phyloP scores from a whole-genome alignment of 1,140 invertebrate species.

The Drosophila albomicans region DNA sequence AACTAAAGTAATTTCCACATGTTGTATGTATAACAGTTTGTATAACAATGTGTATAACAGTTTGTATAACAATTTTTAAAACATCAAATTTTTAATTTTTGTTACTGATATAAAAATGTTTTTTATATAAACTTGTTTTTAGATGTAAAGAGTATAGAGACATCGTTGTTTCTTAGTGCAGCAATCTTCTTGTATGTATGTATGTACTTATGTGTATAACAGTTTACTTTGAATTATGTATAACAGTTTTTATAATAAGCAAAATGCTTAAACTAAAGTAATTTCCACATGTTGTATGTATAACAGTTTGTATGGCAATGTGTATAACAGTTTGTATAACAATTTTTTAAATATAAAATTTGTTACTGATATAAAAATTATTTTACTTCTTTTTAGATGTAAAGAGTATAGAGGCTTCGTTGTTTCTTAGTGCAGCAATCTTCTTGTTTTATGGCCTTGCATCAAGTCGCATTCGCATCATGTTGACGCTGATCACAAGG shows the following conservation, averaged over 20 bases:
- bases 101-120: neutral
- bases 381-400: no score
- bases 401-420: conserved; percentile 34
- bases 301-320: no score
- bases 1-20: no score
- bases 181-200: conserved; percentile 16
- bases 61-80: neutral
- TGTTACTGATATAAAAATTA: neutral
- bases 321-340: neutral
- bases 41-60: no score
- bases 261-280: no score
- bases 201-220: no score
- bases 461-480: conserved; percentile 55
- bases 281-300: no score
- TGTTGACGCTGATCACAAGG: conserved; percentile 74
- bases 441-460: conserved; percentile 66
- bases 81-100: neutral
- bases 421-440: neutral
- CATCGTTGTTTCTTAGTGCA: neutral
- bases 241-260: no score
- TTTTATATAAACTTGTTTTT: no score
- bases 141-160: conserved; percentile 36
- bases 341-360: neutral
- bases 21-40: no score
- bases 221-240: no score